A percentile compares a stretch with the other conserved stretches of the same genome.
These are phyloP conservation scores for Pelodytes ibericus DNA, from an alignment of 2,797 vertebrate species.

Conservation along the genomic window DNA sequence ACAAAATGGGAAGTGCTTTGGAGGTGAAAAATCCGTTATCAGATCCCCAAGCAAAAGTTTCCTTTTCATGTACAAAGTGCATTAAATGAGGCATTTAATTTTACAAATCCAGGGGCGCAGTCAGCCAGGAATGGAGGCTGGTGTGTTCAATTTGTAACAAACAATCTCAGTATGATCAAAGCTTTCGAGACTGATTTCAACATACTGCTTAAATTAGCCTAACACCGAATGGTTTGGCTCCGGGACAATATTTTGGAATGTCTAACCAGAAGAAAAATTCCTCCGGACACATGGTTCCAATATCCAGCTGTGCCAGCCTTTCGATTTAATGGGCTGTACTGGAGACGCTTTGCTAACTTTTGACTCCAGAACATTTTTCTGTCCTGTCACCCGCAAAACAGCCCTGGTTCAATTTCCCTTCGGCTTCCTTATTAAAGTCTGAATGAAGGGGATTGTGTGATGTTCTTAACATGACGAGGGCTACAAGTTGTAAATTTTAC, in stretches of 20 bases:
- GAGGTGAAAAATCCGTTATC: constrained; percentile 96
- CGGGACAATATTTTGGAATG: constrained; percentile 99
- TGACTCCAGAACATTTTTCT: constrained; percentile 89
- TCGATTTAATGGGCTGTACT: constrained; percentile 99
- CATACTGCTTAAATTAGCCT: constrained; percentile 99
- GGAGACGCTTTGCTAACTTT: constrained; percentile 94
- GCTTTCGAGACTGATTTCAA: constrained; percentile 91
- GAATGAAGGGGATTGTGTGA: constrained; percentile 85
- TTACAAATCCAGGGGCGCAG: constrained; percentile 99
- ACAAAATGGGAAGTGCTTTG: constrained; percentile 3
- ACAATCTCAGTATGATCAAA: constrained; percentile 99
- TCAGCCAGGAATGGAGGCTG: constrained; percentile 94
- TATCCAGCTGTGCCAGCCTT: constrained; percentile 93
- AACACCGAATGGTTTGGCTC: constrained; percentile 99
- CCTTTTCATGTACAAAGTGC: constrained; percentile 96
- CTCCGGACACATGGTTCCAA: constrained; percentile 98
- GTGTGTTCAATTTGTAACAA: constrained; percentile 99
- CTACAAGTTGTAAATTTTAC: constrained; percentile 79
- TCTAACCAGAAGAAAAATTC: constrained; percentile 98
- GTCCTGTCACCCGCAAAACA: constrained; percentile 91
- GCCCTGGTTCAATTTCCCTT: constrained; percentile 81
- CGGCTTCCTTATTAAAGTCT: constrained; percentile 82
- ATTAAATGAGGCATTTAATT: constrained; percentile 99
- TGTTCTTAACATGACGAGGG: constrained; percentile 77
- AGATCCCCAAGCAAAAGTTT: constrained; percentile 82